phyloP scores from a whole-genome alignment of 2,888 invertebrate genomes.

The Azorinus chamasolen region DNA sequence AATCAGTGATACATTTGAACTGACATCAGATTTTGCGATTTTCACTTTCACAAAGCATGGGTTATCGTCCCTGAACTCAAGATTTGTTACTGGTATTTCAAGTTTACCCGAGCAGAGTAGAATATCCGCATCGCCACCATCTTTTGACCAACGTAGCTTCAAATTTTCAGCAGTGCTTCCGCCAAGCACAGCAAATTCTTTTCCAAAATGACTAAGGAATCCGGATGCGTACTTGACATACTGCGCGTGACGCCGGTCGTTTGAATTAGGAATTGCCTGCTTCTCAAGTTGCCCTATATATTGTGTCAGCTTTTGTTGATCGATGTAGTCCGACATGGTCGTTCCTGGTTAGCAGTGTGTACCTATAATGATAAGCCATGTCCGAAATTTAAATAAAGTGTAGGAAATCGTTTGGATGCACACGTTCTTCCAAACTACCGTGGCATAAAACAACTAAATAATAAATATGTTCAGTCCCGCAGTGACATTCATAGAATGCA shows the following conservation, averaged over 20 bases:
- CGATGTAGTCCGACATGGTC: too few species aligned
- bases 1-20: slow-evolving; percentile 13
- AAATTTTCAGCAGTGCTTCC: slow-evolving; percentile 62
- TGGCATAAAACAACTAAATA: too few species aligned
- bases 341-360: too few species aligned
- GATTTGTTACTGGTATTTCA: slow-evolving; percentile 41
- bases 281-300: slow-evolving; percentile 20
- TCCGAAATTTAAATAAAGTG: too few species aligned
- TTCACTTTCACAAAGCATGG: slow-evolving; percentile 59
- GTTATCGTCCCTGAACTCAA: slow-evolving; percentile 48
- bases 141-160: slow-evolving; percentile 44
- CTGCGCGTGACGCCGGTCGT: too few species aligned
- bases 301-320: too few species aligned
- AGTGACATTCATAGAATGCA: too few species aligned
- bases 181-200: slow-evolving; percentile 37
- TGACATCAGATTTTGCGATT: slow-evolving; percentile 17
- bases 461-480: too few species aligned
- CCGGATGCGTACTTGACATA: slow-evolving; percentile 42
- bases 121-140: slow-evolving; percentile 65
- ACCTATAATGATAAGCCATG: too few species aligned
- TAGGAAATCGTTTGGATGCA: too few species aligned
- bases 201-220: slow-evolving; percentile 44
- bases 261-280: slow-evolving; percentile 33
- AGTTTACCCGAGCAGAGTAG: slow-evolving; percentile 52
- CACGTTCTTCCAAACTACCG: too few species aligned